These are phyloP conservation scores for Tortrix viridana DNA, from an alignment of 2,888 invertebrate genomes.

Conservation along the genomic window DNA sequence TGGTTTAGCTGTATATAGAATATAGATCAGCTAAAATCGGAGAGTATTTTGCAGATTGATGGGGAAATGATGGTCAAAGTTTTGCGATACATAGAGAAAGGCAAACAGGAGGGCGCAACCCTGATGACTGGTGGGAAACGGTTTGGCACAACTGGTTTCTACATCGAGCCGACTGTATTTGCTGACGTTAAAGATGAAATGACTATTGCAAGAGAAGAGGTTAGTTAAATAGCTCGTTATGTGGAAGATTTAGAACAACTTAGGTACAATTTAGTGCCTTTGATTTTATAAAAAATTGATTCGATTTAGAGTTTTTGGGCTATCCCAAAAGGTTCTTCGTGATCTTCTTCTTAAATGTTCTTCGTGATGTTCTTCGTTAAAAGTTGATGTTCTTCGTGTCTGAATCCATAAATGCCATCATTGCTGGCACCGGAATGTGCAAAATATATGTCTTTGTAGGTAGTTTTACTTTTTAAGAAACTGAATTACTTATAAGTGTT, in stretches of 20 bases:
- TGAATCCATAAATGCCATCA: too few relatives aligned
- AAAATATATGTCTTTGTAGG: too few relatives aligned
- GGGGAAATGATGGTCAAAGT: constrained; percentile 89
- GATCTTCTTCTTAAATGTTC: too few relatives aligned
- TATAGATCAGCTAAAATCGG: neutral
- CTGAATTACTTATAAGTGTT: constrained; percentile 1
- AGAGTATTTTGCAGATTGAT: constrained; percentile 81
- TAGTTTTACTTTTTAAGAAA: too few relatives aligned
- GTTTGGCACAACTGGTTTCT: constrained; percentile 87
- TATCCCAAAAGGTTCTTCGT: too few relatives aligned
- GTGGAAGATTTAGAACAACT: too few relatives aligned
- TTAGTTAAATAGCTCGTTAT: constrained; percentile 49
- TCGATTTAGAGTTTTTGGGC: too few relatives aligned
- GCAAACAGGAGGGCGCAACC: constrained; percentile 92
- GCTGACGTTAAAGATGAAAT: constrained; percentile 89
- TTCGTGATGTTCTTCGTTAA: too few relatives aligned
- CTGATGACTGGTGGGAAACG: constrained; percentile 88
- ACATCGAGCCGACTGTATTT: constrained; percentile 91
- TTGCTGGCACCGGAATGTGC: too few relatives aligned
- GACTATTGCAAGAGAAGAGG: constrained; percentile 91
- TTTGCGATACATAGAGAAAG: constrained; percentile 89
- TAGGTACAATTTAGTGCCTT: too few relatives aligned
- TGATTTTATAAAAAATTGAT: too few relatives aligned
- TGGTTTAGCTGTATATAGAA: neutral
- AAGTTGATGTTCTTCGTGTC: too few relatives aligned